Percentiles rank a stretch among this genome's conserved stretches.
Evolutionary conservation across 1,140 invertebrate genomes (phyloP).

Genomic region (Nebria ingens): DNA sequence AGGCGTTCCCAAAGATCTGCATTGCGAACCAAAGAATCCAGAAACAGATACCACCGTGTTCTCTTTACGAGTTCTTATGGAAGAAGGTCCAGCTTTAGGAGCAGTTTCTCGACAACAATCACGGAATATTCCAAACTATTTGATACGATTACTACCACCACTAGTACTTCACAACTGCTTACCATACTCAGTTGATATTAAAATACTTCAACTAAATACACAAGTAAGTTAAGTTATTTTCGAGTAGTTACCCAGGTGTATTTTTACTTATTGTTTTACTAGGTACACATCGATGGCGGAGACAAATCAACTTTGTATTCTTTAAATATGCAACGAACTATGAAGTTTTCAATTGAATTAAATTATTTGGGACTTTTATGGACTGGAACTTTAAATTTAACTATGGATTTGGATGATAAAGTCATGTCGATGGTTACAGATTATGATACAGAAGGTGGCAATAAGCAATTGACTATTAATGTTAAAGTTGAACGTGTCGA

Average conservation of each 20-base stretch:
- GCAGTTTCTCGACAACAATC: conserved; percentile 32
- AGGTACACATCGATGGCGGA: conserved; percentile 56
- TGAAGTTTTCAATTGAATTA: conserved; percentile 52
- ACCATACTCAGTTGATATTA: conserved; percentile 54
- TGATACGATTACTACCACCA: conserved; percentile 59
- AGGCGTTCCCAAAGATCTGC: conserved; percentile 47
- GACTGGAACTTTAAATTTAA: conserved; percentile 57
- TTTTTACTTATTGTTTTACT: conserved; percentile 11
- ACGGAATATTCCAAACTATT: conserved; percentile 57
- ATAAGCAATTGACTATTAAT: conserved; percentile 53
- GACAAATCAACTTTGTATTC: conserved; percentile 58
- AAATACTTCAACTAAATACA: conserved; percentile 34
- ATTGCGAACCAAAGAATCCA: conserved; percentile 48
- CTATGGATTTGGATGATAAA: conserved; percentile 56
- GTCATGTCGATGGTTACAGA: conserved; percentile 55
- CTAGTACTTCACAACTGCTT: conserved; percentile 65
- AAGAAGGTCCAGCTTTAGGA: conserved; percentile 29
- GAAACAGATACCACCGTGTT: conserved; percentile 45
- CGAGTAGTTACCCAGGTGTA: conserved; percentile 12
- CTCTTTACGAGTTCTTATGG: conserved; percentile 46
- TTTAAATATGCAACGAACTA: conserved; percentile 46
- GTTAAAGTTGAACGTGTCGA: conserved; percentile 51
- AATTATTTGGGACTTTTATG: conserved; percentile 59
- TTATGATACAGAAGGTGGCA: conserved; percentile 48
- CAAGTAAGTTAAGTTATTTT: conserved; percentile 13